phyloP scores from a whole-genome alignment of 2,113 vertebrate genomes.

The Pseudonaja textilis region DNA sequence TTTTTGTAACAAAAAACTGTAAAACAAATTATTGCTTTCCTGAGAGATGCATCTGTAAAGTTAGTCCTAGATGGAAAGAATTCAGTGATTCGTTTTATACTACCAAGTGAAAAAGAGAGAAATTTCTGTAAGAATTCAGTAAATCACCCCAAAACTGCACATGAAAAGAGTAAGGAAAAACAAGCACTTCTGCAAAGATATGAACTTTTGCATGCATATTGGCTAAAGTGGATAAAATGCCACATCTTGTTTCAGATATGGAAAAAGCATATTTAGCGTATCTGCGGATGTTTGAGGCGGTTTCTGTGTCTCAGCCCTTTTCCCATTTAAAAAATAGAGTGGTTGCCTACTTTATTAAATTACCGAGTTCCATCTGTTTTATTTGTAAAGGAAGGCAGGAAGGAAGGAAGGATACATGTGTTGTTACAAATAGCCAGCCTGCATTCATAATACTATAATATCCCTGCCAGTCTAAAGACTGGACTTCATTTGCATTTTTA shows the following conservation, averaged over 20 bases:
- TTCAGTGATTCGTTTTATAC: neutral
- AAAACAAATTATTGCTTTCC: neutral
- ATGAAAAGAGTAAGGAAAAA: neutral
- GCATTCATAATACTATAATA: neutral
- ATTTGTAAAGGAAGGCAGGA: neutral
- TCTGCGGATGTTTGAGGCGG: neutral
- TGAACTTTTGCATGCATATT: neutral
- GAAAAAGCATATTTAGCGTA: neutral
- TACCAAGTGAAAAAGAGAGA: neutral
- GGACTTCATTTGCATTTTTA: neutral
- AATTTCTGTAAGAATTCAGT: neutral
- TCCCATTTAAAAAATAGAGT: neutral
- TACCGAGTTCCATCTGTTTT: neutral
- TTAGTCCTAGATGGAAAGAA: neutral
- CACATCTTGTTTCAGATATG: neutral
- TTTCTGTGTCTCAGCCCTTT: neutral
- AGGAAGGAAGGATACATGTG: neutral
- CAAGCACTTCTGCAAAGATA: neutral
- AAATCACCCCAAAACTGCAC: neutral
- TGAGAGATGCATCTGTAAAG: neutral
- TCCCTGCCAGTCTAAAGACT: neutral
- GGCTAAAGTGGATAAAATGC: neutral
- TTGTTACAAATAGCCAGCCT: neutral
- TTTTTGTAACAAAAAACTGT: neutral
- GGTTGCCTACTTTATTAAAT: neutral